Evolutionary conservation across 2,113 vertebrate genomes (phyloP).

Genomic region (Anoura caudifer): DNA sequence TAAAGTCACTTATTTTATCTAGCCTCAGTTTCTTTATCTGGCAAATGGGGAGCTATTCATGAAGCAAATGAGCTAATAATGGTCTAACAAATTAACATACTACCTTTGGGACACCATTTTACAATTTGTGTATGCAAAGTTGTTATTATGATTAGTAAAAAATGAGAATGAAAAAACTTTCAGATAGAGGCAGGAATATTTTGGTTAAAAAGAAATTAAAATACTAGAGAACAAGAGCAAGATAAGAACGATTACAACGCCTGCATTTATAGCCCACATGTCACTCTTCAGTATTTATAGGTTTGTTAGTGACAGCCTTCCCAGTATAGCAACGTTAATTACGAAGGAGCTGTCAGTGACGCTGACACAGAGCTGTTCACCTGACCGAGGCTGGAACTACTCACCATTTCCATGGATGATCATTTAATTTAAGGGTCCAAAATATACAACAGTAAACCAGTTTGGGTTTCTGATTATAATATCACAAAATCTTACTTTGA

Average conservation of each 20-base stretch:
- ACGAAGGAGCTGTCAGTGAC: not conserved
- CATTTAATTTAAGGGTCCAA: not conserved
- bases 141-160: not conserved
- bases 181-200: not conserved
- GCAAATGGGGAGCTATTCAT: not conserved
- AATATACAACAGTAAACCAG: not conserved
- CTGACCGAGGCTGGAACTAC: constrained; percentile 41
- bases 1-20: not conserved
- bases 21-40: not conserved
- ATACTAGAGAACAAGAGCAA: constrained; percentile 11
- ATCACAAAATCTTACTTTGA: constrained; percentile 46
- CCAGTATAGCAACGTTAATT: constrained; percentile 50
- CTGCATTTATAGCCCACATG: constrained; percentile 58
- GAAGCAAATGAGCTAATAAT: not conserved
- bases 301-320: constrained; percentile 40
- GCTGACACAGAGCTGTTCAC: constrained; percentile 31
- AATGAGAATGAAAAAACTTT: not conserved
- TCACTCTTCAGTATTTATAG: constrained; percentile 57
- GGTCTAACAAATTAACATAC: not conserved
- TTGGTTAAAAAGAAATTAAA: constrained; percentile 43
- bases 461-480: constrained; percentile 24
- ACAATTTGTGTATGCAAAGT: not conserved
- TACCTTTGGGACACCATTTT: not conserved
- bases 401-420: not conserved
- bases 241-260: not conserved